These are phyloP conservation scores for Acanthosepion pharaonis DNA, from an alignment of 2,888 invertebrate species.

Conservation along the genomic window DNA sequence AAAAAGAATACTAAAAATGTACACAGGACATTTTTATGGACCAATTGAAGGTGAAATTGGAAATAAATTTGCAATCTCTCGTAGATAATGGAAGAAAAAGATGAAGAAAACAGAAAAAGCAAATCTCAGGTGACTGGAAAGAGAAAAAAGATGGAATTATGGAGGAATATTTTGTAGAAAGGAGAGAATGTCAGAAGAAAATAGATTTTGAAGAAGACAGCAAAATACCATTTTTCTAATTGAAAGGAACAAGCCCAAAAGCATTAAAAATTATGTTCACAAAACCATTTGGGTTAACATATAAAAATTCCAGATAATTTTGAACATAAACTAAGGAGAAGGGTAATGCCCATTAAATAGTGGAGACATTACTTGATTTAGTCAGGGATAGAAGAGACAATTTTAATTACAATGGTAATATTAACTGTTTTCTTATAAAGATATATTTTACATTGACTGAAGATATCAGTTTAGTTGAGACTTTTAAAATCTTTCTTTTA, in stretches of 20 bases:
- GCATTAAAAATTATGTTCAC: background rate
- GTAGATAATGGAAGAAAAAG: constrained; percentile 4
- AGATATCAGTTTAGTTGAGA: too few species aligned
- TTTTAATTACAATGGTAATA: background rate
- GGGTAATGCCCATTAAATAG: background rate
- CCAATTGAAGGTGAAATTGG: constrained; percentile 33
- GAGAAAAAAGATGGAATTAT: background rate
- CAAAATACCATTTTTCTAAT: background rate
- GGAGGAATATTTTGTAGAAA: background rate
- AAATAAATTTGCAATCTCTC: constrained; percentile 33
- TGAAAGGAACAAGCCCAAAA: constrained; percentile 33
- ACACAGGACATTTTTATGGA: constrained; percentile 18
- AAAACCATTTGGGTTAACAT: background rate
- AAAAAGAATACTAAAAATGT: background rate
- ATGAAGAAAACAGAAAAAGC: background rate
- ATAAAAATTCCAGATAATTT: background rate
- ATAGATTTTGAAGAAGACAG: constrained; percentile 6
- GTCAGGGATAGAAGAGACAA: background rate
- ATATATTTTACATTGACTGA: too few species aligned
- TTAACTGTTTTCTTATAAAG: too few species aligned
- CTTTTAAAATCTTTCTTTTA: too few species aligned
- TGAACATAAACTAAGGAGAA: background rate
- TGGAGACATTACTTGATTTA: background rate
- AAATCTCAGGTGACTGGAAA: background rate
- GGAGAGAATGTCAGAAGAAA: background rate